Percentiles rank a stretch among this genome's conserved stretches.
Evolutionary conservation across 2,888 invertebrate species (phyloP).

Genomic region (Pristionchus japonicus): DNA sequence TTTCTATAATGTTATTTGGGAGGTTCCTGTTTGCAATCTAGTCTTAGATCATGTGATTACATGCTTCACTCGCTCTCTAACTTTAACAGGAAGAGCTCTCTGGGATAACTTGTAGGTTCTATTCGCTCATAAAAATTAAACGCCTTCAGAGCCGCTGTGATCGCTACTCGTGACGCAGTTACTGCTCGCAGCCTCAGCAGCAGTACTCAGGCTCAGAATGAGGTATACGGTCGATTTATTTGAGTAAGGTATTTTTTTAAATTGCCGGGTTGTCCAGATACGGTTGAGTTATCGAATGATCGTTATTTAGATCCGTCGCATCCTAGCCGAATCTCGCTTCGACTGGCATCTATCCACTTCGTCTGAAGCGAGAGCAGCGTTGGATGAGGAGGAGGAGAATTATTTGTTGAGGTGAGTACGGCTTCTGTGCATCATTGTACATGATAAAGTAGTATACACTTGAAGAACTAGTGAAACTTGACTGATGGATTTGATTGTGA

Average conservation of each 20-base stretch:
- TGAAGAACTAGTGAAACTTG: not conserved
- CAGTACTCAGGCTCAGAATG: conserved; percentile 11
- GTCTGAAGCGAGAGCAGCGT: not conserved
- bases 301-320: conserved; percentile 9
- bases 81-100: too few relatives aligned
- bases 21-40: too few relatives aligned
- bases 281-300: not conserved
- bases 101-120: too few relatives aligned
- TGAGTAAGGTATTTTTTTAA: not conserved
- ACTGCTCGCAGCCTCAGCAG: not conserved
- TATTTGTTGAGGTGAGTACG: conserved; percentile 35
- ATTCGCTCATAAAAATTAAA: too few relatives aligned
- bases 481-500: not conserved
- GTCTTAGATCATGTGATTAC: too few relatives aligned
- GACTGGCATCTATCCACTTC: conserved; percentile 27
- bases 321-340: conserved; percentile 39
- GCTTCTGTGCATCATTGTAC: too few relatives aligned
- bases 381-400: conserved; percentile 1
- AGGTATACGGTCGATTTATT: conserved; percentile 23
- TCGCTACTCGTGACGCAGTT: conserved; percentile 15
- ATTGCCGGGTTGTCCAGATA: not conserved
- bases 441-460: not conserved
- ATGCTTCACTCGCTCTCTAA: too few relatives aligned
- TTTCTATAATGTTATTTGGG: too few relatives aligned
- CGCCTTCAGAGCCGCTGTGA: conserved; percentile 12